Evolutionary conservation across 2,797 vertebrate species (phyloP), one percentile per base, ranked within the genome.

Genomic region (Eospalax fontanierii): DNA sequence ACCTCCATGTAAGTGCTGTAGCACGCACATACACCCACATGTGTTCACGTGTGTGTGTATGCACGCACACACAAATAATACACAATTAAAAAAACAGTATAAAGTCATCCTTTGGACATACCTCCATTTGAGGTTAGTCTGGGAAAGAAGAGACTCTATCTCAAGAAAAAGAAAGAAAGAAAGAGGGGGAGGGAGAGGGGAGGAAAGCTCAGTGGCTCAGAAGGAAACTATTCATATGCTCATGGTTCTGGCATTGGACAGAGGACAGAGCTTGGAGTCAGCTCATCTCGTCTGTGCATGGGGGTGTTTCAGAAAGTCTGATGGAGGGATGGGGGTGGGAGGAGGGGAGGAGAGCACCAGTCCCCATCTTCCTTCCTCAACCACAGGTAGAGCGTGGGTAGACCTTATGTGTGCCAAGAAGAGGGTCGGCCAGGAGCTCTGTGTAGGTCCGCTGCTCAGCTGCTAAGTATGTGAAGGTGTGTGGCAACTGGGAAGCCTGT

Each of bases 261-360:
- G n/a, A n/a, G 87, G 85, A 46, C 65, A 30, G 79, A 83, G 57
- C 30, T 65, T 70, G 15, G 57, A 46, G 46, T 46, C 6, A 63
- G 65, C 40, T 80, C 33, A 15, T 40, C 30, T n/a, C 7, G 40
- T 88, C 75, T 90, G 28, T 11, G 8, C 0, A 4, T 24, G 61
- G 80, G 26, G 40, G 33, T 65, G 33, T 65, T 84, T 73, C 71
- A 15, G 10, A 22, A 82, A 50, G 30, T 65, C 40, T 22, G 46
- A 30, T 66, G 24, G 63, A 28, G 70, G 12, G 1, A n/a, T n/a
- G n/a, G 1, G 46, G 11, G 11, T 50, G 19, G 59, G n/a, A 11
- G 10, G 12, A 4, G 0, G 71, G 59, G 38, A 54, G 65, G n/a
- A 2, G 1, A 1, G 7, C 1, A 0, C 6, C 7, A 22, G 80